A percentile compares a stretch with the other conserved stretches of the same genome.
Conservation (phyloP, 2,797 vertebrate genomes). For the Hoplostethus atlanticus region DNA sequence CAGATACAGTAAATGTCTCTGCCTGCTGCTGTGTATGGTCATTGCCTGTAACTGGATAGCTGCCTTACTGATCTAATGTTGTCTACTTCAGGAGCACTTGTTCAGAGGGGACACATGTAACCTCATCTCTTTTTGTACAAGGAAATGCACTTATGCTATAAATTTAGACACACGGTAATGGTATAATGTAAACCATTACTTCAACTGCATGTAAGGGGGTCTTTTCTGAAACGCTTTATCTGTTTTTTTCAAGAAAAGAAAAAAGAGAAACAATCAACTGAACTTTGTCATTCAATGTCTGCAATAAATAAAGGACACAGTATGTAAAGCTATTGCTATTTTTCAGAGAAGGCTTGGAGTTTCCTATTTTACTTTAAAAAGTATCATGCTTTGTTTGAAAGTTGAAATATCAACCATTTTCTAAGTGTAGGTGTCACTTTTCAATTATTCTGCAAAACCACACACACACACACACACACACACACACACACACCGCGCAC, state of each 20-base stretch:
- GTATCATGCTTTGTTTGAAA: not conserved
- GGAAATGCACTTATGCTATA: conserved; percentile 1
- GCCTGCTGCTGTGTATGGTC: conserved; percentile 15
- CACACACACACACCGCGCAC: not conserved
- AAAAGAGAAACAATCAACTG: too few relatives aligned
- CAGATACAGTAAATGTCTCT: conserved; percentile 68
- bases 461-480: too few relatives aligned
- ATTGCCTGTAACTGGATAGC: conserved; percentile 38
- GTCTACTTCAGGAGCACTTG: conserved; percentile 18
- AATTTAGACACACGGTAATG: not conserved
- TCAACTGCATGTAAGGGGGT: conserved; percentile 1
- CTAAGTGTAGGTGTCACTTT: conserved; percentile 7
- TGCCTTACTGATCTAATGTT: conserved; percentile 28
- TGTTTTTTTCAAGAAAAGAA: too few relatives aligned
- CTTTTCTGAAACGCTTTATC: too few relatives aligned
- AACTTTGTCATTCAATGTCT: too few relatives aligned
- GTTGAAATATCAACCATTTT: conserved; percentile 11
- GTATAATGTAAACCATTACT: not conserved
- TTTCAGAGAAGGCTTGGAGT: not conserved
- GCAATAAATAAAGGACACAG: too few relatives aligned
- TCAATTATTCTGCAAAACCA: not conserved
- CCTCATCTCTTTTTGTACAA: conserved; percentile 12
- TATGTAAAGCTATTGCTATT: not conserved
- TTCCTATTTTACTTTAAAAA: not conserved
- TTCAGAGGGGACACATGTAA: conserved; percentile 12